Base-by-base conservation (phyloP, 2,113 vertebrate species). In the Pelecanoides urinatrix region DNA sequence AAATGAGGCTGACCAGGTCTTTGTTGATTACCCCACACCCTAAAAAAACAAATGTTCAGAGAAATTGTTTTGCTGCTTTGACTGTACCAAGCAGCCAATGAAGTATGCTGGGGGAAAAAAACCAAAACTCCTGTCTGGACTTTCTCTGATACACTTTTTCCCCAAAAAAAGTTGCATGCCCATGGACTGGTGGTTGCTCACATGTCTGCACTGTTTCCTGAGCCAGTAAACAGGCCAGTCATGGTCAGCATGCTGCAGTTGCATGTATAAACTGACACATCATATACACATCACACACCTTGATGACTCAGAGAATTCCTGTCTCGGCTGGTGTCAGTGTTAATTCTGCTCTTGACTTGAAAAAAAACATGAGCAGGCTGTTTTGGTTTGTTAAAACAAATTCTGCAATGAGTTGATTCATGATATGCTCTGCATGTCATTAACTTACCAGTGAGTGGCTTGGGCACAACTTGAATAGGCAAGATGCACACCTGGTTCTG, bases 111-210 rank as follows among this genome's bases (percentile, higher is more conserved):
- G 23, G 7, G 26, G 1, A 4, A 44, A 52, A 49, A 38, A 13
- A 0, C 7, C 7, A 30, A 42, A 77, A 42, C n/a, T 68, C 15
- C 36, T 45, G 2, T 22, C 9, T 42, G 16, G 22, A 13, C 11
- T 68, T 85, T 30, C 13, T 81, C 34, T 40, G 8, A 12, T 59
- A 25, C 0, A 0, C 3, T 22, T 62, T 78, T 36, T 23, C 9
- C 38, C 2, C 2, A 0, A 9, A 32, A 42, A 56, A 40, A 3
- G 5, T 42, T 79, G 14, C 10, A 25, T n/a, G 14, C 16, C 10
- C 4, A 5, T 19, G 16, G 27, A 13, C 47, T 62, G 8, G 4
- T 36, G 12, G 32, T 68, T 56, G 18, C 27, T 74, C 5, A 7
- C 1, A 0, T 42, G 29, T 56, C 50, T 49, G 38, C 34, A 11